Evolutionary conservation across 1,140 invertebrate species (phyloP), one percentile per base, ranked within the genome.

Genomic region (Drosophila tristis): DNA sequence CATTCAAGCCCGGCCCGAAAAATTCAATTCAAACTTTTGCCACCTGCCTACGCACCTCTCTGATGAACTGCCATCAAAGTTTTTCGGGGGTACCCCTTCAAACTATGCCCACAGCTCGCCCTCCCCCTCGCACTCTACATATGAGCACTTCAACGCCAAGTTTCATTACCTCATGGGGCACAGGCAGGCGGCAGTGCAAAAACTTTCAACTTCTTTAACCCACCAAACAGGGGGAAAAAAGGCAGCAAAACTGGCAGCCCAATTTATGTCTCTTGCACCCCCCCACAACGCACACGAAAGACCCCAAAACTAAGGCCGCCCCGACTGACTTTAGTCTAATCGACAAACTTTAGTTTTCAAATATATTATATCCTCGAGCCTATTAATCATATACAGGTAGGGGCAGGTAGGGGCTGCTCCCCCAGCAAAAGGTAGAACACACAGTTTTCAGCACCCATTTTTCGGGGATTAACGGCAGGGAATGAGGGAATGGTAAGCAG

Each of bases 231-330:
- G 11, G 4, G 9, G 4, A 39, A 5, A 47, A 57, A 47, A 15
- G 59, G 68, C 26, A 44, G 13, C 29, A 13, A 13, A 39, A 39
- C 26, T 51, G 47, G 49, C 64, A 61, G 50, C 26, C 55, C 57
- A 82, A 84, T 82, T 82, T 82, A 84, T 82, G 76, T 58, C 70
- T n/a, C n/a, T n/a, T n/a, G n/a, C n/a, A n/a, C n/a, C n/a, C 35
- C 31, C 29, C 20, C 23, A 25, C 23, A 25, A 4, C 2, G 23
- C 23, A 42, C 58, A 51, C 15, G 56, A 61, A 44, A 44, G 31
- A 8, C 2, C 31, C 45, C 48, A 57, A 64, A 43, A 53, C 59
- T 29, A 47, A 9, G 58, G 9, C 49, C 31, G 7, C 49, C 20
- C 31, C 8, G 39, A 43, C 45, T 60, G 56, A 50, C 59, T 67